phyloP scores from a whole-genome alignment of 2,888 invertebrate genomes.

The Pelosia muscerda region DNA sequence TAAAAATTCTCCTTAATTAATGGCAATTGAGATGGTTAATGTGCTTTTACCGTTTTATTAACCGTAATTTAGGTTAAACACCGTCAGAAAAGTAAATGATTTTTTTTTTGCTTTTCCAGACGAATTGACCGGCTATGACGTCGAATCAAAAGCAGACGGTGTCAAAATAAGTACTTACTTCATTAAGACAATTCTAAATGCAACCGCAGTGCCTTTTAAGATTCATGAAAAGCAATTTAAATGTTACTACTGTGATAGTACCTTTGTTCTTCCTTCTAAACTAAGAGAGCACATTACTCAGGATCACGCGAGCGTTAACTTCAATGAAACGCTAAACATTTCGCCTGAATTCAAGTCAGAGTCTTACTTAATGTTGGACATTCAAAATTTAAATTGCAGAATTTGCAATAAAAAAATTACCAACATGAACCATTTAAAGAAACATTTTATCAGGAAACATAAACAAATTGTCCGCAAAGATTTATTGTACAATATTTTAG shows the following conservation, averaged over 20 bases:
- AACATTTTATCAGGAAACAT: constrained; percentile 15
- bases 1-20: no score
- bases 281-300: constrained; percentile 11
- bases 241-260: constrained; percentile 59
- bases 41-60: not conserved
- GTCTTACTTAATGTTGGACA: constrained; percentile 16
- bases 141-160: constrained; percentile 19
- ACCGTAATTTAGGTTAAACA: not conserved
- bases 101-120: constrained; percentile 29
- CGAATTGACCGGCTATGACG: constrained; percentile 11
- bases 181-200: constrained; percentile 51
- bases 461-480: constrained; percentile 9
- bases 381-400: constrained; percentile 12
- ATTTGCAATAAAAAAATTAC: constrained; percentile 10
- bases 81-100: constrained; percentile 17
- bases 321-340: constrained; percentile 3
- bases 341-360: constrained; percentile 15
- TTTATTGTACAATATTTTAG: constrained; percentile 33
- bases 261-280: constrained; percentile 6
- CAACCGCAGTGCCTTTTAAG: constrained; percentile 56
- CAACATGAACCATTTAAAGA: constrained; percentile 14
- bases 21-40: no score
- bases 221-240: constrained; percentile 58
- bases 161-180: constrained; percentile 55
- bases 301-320: constrained; percentile 8